Conservation (phyloP, 2,113 vertebrate genomes). For the Strix uralensis region DNA sequence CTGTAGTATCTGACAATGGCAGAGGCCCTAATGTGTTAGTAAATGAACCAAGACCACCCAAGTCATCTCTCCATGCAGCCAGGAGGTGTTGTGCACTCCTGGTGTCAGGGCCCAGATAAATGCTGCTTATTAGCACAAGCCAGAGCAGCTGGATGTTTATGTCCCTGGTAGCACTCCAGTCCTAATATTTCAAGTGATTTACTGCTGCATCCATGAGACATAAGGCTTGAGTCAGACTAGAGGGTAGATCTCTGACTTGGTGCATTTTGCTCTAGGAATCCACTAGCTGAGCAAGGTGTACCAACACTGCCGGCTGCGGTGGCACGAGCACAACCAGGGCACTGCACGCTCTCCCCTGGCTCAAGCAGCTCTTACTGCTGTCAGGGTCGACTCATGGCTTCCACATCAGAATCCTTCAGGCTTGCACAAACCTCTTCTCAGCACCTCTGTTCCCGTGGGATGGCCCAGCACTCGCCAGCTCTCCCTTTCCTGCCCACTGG, state of each 20-base stretch:
- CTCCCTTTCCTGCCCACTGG: not conserved
- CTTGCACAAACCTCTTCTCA: not conserved
- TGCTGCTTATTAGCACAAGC: not conserved
- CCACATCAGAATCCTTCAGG: not conserved
- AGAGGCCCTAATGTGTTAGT: not conserved
- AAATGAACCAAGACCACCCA: not conserved
- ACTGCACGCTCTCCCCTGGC: not conserved
- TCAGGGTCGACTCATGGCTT: not conserved
- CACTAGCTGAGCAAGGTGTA: not conserved
- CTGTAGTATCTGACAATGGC: not conserved
- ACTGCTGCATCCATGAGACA: not conserved
- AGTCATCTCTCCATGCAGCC: not conserved
- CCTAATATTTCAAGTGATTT: not conserved
- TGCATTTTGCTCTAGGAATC: not conserved
- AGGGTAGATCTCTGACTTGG: too few species aligned
- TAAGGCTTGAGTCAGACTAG: not conserved
- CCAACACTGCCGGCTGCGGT: not conserved
- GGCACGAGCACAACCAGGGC: not conserved
- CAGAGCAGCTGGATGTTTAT: not conserved
- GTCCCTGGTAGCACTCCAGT: not conserved
- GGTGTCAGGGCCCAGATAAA: not conserved
- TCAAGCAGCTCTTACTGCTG: not conserved
- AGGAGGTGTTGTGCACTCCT: not conserved
- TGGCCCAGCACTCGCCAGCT: not conserved
- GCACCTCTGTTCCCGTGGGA: not conserved